A percentile compares a stretch with the other conserved stretches of the same genome.
These are phyloP conservation scores for Cotesia glomerata DNA, from an alignment of 1,140 invertebrate species.

Conservation along the genomic window DNA sequence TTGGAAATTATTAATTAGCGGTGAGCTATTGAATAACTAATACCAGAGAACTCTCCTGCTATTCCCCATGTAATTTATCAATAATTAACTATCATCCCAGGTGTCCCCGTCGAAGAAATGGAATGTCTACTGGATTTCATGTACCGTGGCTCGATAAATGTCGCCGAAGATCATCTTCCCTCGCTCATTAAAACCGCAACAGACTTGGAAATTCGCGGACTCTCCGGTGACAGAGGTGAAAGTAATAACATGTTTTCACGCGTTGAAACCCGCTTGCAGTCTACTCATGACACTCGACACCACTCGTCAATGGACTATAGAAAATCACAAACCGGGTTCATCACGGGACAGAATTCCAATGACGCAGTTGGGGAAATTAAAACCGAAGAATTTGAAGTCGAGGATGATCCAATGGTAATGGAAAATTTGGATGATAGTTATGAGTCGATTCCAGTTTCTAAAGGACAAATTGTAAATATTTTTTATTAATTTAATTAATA, in stretches of 20 bases:
- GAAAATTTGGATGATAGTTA: constrained; percentile 51
- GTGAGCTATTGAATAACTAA: background rate
- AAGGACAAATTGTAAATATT: constrained; percentile 46
- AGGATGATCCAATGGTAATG: constrained; percentile 59
- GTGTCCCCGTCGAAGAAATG: constrained; percentile 71
- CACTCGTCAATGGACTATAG: constrained; percentile 47
- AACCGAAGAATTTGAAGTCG: constrained; percentile 57
- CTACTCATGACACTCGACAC: constrained; percentile 46
- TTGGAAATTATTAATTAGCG: background rate
- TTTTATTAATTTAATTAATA: constrained; percentile 2
- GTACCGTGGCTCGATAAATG: constrained; percentile 75
- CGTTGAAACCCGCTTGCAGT: constrained; percentile 43
- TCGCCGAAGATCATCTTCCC: constrained; percentile 70
- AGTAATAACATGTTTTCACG: constrained; percentile 45
- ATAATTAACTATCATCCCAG: constrained; percentile 32
- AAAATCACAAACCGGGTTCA: constrained; percentile 40
- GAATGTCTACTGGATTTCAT: constrained; percentile 76
- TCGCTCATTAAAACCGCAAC: constrained; percentile 73
- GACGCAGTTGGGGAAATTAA: constrained; percentile 50
- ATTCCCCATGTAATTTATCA: background rate
- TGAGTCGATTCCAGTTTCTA: constrained; percentile 41
- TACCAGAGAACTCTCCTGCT: background rate
- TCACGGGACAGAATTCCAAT: constrained; percentile 43
- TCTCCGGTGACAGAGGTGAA: constrained; percentile 54
- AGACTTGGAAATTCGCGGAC: constrained; percentile 69